Conservation (phyloP, 2,888 invertebrate species). For the Strigamia maritima region DNA sequence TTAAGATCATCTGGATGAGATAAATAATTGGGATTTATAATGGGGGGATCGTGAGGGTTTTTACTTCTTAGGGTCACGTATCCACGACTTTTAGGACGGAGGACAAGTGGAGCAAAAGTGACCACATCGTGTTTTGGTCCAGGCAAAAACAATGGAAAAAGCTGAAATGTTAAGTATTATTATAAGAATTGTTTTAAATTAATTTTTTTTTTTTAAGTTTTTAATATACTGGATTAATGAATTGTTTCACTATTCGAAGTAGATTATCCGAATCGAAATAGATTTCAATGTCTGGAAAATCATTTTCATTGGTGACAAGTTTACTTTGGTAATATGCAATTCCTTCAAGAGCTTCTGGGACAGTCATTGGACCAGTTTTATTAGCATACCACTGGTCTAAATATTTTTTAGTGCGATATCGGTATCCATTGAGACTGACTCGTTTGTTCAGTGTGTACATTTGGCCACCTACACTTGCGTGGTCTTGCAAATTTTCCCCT, state of each 20-base stretch:
- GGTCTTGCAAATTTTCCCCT: conserved; percentile 1
- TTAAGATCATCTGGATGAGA: conserved; percentile 49
- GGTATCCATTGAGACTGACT: neutral
- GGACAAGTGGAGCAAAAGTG: neutral
- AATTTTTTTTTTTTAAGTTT: too few species aligned
- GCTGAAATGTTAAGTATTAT: neutral
- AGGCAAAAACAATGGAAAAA: neutral
- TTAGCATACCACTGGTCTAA: neutral
- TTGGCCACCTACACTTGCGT: neutral
- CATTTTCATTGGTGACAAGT: neutral
- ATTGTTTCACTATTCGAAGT: neutral
- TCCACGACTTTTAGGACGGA: conserved; percentile 47
- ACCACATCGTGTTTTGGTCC: neutral
- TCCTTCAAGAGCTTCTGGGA: neutral
- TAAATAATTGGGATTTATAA: conserved; percentile 56
- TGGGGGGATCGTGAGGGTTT: conserved; percentile 54
- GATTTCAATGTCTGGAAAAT: conserved; percentile 14
- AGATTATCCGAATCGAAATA: neutral
- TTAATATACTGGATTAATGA: neutral
- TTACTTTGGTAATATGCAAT: neutral
- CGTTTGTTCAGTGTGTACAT: neutral
- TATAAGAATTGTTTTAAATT: neutral
- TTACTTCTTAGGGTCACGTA: conserved; percentile 51
- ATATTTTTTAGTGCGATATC: neutral
- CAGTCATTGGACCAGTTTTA: neutral